phyloP scores from a whole-genome alignment of 2,113 vertebrate genomes.

The Xenopus borealis region DNA sequence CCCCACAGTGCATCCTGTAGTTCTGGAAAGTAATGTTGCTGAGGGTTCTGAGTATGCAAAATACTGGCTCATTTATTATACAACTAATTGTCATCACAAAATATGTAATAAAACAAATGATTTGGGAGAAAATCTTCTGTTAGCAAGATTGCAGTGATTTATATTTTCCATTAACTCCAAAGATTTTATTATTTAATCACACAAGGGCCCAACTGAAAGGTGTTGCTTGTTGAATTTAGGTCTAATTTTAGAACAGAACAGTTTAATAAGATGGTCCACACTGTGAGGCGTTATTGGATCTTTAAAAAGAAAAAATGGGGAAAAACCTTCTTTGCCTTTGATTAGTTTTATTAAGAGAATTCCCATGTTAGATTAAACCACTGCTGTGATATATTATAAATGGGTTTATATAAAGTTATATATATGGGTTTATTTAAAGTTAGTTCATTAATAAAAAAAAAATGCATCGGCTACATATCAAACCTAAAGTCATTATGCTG shows the following conservation, averaged over 20 bases:
- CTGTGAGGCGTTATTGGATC: constrained; percentile 34
- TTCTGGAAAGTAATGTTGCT: not conserved
- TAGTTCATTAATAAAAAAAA: constrained; percentile 7
- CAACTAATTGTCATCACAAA: constrained; percentile 31
- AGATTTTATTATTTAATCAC: constrained; percentile 45
- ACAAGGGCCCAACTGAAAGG: constrained; percentile 35
- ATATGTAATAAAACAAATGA: constrained; percentile 39
- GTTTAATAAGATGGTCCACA: constrained; percentile 41
- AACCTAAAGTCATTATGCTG: not conserved
- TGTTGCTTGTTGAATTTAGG: constrained; percentile 29
- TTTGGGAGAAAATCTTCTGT: constrained; percentile 35
- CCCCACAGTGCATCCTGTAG: not conserved
- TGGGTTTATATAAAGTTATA: constrained; percentile 19
- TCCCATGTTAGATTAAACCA: constrained; percentile 43
- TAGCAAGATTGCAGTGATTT: constrained; percentile 35
- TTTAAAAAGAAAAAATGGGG: constrained; percentile 9
- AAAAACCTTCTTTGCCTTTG: constrained; percentile 2
- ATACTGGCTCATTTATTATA: constrained; percentile 14
- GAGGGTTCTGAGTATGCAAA: not conserved
- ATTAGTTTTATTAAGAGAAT: constrained; percentile 45
- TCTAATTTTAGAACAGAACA: constrained; percentile 42
- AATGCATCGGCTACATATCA: not conserved
- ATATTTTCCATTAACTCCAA: constrained; percentile 45
- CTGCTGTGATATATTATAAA: constrained; percentile 32
- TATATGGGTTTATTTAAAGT: constrained; percentile 21